These are phyloP conservation scores for Drosophila nigromelanica DNA, from an alignment of 1,140 invertebrate species.

Conservation along the genomic window DNA sequence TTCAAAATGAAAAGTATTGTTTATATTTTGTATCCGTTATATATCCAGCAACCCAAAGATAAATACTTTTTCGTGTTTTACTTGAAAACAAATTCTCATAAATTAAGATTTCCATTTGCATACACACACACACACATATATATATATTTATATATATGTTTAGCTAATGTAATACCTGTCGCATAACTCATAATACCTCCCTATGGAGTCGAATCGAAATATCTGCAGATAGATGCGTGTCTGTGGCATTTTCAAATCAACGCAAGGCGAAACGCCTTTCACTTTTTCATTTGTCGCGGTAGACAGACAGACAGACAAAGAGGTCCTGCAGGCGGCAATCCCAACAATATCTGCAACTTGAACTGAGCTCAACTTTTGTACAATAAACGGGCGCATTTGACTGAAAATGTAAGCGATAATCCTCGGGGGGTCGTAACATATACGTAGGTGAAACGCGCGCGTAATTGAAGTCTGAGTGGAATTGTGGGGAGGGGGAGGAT, in stretches of 20 bases:
- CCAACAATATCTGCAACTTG: slow-evolving; percentile 59
- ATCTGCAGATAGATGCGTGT: slow-evolving; percentile 26
- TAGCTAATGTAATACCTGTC: slow-evolving; percentile 28
- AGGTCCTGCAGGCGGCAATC: slow-evolving; percentile 1
- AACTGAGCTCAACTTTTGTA: slow-evolving; percentile 59
- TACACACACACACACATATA: neutral
- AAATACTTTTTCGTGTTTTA: neutral
- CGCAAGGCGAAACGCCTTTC: slow-evolving; percentile 60
- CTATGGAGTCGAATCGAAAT: neutral
- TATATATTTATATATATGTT: too few species aligned
- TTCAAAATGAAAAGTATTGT: too few species aligned
- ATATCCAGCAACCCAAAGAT: neutral
- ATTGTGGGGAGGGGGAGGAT: neutral
- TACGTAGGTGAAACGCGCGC: slow-evolving; percentile 46
- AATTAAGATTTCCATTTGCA: neutral
- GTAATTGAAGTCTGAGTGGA: slow-evolving; percentile 67
- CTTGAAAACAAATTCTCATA: neutral
- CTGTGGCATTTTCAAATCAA: slow-evolving; percentile 72
- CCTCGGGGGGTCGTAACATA: slow-evolving; percentile 61
- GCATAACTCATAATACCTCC: slow-evolving; percentile 19
- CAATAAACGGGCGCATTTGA: slow-evolving; percentile 72
- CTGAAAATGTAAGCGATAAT: slow-evolving; percentile 80
- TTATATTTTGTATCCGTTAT: neutral
- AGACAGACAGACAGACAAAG: neutral
- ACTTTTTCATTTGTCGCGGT: slow-evolving; percentile 48